Conservation (phyloP, 2,797 vertebrate species). For the Lagorchestes hirsutus region DNA sequence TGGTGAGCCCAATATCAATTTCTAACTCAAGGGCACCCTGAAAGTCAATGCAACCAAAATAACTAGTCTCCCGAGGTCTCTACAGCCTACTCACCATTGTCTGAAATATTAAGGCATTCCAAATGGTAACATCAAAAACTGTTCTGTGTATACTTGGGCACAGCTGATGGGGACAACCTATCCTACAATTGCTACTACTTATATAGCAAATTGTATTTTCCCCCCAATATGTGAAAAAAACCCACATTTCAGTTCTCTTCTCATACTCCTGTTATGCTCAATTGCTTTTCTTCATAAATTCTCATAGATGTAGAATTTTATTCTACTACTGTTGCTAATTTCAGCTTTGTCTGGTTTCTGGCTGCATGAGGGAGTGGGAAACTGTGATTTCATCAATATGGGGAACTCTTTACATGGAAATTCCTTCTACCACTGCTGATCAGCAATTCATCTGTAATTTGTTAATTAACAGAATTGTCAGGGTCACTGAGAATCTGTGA, state of each 20-base stretch:
- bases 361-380: neutral
- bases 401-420: neutral
- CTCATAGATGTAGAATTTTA: conserved; percentile 2
- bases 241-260: neutral
- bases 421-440: neutral
- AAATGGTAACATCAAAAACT: neutral
- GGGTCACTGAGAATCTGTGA: conserved; percentile 7
- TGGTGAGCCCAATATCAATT: neutral
- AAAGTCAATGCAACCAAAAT: neutral
- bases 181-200: neutral
- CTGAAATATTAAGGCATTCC: neutral
- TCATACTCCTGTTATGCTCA: neutral
- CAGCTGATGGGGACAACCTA: neutral
- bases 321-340: neutral
- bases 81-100: neutral
- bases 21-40: neutral
- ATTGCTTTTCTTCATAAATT: neutral
- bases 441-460: neutral
- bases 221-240: neutral
- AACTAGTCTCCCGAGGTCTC: neutral
- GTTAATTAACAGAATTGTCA: neutral
- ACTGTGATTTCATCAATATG: neutral
- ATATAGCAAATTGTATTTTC: neutral
- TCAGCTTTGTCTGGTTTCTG: neutral
- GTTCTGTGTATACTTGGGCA: neutral